Base-by-base conservation (phyloP, 2,113 vertebrate genomes). In the Clarias magur region DNA sequence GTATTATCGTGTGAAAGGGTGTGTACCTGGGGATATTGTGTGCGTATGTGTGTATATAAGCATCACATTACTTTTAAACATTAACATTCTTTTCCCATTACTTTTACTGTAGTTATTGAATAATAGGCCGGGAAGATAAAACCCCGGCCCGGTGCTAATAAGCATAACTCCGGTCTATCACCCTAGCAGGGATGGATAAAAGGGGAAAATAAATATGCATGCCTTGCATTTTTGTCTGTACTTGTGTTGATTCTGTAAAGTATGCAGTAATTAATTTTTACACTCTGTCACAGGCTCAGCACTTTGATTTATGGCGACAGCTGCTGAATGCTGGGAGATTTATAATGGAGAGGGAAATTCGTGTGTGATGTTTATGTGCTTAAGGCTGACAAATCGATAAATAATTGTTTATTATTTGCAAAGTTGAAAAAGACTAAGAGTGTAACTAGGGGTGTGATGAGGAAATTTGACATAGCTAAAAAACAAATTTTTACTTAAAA, bases 191-290 rank as follows among this genome's bases (percentile, higher is more conserved):
- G 27, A 80, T 12, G 11, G 30, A 80, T 60, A 79, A 80, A 38
- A 80, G 57, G 27, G 38, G 19, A 13, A 6, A 34, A 23, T 38
- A 80, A 80, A 80, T 60, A 60, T 80, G 79, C 79, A 30, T 80
- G 54, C 57, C 79, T 80, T 80, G 79, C 79, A 60, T 80, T 80
- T 80, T 79, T 60, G 27, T 80, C 56, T 38, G 27, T 59, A 80
- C 27, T 80, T 27, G 76, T 80, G 25, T 80, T 80, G 8, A 80
- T 80, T 80, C 10, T 60, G 27, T 60, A 80, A 80, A 80, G 57
- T 80, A 57, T 57, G 76, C 76, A 80, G 76, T 80, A 80, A 80
- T 80, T 60, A 80, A 80, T 80, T 80, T 80, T 60, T 80, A 80
- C 79, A 80, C 27, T 23, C 79, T 80, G 56, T 80, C 30, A 80